Conservation (phyloP, 2,888 invertebrate genomes). For the Drosophila trichaetosa region DNA sequence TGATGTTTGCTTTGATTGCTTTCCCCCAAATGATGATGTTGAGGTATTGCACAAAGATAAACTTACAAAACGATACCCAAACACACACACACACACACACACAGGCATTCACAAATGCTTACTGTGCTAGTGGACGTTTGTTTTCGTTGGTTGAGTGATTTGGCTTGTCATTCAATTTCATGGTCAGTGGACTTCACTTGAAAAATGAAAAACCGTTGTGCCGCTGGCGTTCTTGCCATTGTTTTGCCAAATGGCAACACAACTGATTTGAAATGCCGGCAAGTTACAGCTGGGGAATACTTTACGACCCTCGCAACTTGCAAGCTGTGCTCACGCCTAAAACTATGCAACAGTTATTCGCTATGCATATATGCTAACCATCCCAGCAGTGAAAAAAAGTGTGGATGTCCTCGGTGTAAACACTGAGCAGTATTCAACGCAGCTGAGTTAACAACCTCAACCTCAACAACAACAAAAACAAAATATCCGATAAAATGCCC, state of each 20-base stretch:
- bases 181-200: slow-evolving; percentile 68
- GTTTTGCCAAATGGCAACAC: slow-evolving; percentile 49
- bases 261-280: slow-evolving; percentile 57
- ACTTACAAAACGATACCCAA: slow-evolving; percentile 31
- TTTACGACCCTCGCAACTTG: slow-evolving; percentile 12
- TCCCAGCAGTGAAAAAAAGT: slow-evolving; percentile 4
- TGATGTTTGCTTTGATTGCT: slow-evolving; percentile 78
- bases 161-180: slow-evolving; percentile 78
- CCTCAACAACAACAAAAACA: slow-evolving; percentile 1
- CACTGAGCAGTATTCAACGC: slow-evolving; percentile 30
- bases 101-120: neutral
- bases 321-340: slow-evolving; percentile 21
- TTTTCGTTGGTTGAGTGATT: slow-evolving; percentile 73
- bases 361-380: slow-evolving; percentile 30
- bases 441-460: slow-evolving; percentile 22
- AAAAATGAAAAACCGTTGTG: slow-evolving; percentile 45
- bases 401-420: slow-evolving; percentile 36
- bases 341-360: slow-evolving; percentile 41
- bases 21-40: slow-evolving; percentile 71
- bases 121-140: slow-evolving; percentile 32
- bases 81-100: slow-evolving; percentile 21
- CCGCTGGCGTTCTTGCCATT: slow-evolving; percentile 36
- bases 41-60: slow-evolving; percentile 65
- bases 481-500: slow-evolving; percentile 20
- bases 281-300: slow-evolving; percentile 54